These are phyloP conservation scores for Podarcis muralis DNA, from an alignment of 2,113 vertebrate species.

Conservation along the genomic window DNA sequence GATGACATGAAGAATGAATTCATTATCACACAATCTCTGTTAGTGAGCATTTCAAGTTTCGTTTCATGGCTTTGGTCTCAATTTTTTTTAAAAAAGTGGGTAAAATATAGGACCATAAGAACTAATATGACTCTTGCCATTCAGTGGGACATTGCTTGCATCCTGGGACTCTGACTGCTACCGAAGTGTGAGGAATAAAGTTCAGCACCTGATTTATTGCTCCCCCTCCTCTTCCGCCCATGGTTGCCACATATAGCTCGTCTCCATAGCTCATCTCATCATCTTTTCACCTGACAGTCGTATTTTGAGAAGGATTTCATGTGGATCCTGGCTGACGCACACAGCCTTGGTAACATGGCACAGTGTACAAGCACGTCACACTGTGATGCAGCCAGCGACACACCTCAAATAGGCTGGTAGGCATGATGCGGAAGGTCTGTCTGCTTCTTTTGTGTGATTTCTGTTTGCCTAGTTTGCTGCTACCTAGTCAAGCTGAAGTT, in stretches of 20 bases:
- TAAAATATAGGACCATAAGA: not conserved
- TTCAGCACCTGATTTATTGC: not conserved
- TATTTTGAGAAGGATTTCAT: slow-evolving; percentile 46
- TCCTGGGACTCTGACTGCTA: not conserved
- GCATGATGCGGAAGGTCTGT: slow-evolving; percentile 49
- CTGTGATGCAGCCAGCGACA: slow-evolving; percentile 34
- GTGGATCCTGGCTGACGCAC: slow-evolving; percentile 41
- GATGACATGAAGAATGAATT: not conserved
- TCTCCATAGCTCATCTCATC: not conserved
- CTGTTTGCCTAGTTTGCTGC: slow-evolving; percentile 46
- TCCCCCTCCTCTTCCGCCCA: too few relatives aligned
- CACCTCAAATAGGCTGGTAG: slow-evolving; percentile 38
- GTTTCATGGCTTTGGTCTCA: not conserved
- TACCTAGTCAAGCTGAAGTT: slow-evolving; percentile 38
- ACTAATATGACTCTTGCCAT: not conserved
- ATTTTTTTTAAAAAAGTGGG: not conserved
- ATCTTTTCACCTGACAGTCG: slow-evolving; percentile 28
- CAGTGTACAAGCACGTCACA: slow-evolving; percentile 5
- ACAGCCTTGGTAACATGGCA: slow-evolving; percentile 41
- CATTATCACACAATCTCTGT: not conserved
- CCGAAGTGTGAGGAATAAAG: not conserved
- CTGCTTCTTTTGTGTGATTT: slow-evolving; percentile 53
- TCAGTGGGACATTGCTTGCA: not conserved
- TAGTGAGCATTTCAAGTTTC: not conserved
- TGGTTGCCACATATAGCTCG: too few relatives aligned